Conservation (phyloP, 2,888 invertebrate genomes). For the Timema podura region DNA sequence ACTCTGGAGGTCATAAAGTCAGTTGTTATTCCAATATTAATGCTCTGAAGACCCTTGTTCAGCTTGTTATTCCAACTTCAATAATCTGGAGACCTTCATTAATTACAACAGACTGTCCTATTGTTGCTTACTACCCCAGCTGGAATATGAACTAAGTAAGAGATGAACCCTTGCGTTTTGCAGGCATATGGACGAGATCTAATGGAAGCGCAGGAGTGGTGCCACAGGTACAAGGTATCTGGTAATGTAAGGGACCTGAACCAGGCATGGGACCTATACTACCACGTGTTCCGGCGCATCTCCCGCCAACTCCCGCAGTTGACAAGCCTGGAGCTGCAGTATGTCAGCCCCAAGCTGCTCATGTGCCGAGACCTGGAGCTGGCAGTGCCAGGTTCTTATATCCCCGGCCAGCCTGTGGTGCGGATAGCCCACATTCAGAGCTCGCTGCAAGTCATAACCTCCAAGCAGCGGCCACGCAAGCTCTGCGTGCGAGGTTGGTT, state of each 20-base stretch:
- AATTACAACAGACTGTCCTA: too few species aligned
- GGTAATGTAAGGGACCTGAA: slow-evolving; percentile 87
- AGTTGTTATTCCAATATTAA: too few species aligned
- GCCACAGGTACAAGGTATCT: slow-evolving; percentile 74
- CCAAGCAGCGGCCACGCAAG: slow-evolving; percentile 96
- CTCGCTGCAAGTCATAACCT: slow-evolving; percentile 90
- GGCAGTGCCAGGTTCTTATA: slow-evolving; percentile 97
- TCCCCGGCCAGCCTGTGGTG: slow-evolving; percentile 85
- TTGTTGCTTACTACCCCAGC: too few species aligned
- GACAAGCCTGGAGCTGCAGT: slow-evolving; percentile 87
- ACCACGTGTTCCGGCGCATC: slow-evolving; percentile 95
- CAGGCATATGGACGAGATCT: slow-evolving; percentile 90
- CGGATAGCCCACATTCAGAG: slow-evolving; percentile 87
- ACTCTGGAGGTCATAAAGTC: too few species aligned
- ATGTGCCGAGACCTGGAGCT: slow-evolving; percentile 89
- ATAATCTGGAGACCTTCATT: too few species aligned
- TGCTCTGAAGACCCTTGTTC: too few species aligned
- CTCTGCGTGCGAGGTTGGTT: slow-evolving; percentile 71
- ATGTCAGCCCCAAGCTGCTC: slow-evolving; percentile 89
- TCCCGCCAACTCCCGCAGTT: slow-evolving; percentile 90
- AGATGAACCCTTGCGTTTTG: background rate
- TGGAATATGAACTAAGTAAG: too few species aligned
- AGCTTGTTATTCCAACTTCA: too few species aligned
- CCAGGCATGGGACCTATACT: slow-evolving; percentile 99
- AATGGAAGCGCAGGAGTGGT: slow-evolving; percentile 93